Evolutionary conservation across 2,113 vertebrate genomes (phyloP), one percentile per base, ranked within the genome.

Genomic region (Aphelocoma coerulescens): DNA sequence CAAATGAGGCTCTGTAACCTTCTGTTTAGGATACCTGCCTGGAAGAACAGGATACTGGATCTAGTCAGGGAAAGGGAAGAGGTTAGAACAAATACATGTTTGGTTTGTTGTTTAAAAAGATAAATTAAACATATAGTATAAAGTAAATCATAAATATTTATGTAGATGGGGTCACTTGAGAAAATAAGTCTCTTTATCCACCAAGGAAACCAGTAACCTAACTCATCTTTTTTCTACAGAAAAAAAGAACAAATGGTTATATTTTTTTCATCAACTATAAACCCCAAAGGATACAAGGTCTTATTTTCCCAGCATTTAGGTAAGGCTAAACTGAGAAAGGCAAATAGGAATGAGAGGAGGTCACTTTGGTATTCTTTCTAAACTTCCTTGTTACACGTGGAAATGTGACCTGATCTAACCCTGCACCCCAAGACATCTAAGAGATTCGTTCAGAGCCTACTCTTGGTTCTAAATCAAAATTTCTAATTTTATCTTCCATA

Each of bases 111-210:
- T 59, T 93, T 86, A 71, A 88, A 94, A 83, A 69, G 85, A 81
- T 41, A 75, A 91, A 93, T 49, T 24, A 91, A 84, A 86, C 7
- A 55, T 27, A 66, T 6, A 30, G n/a, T 54, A 66, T 65, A 87
- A 89, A 93, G 41, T 32, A 88, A 88, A 72, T 22, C 35, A 55
- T 61, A 92, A 96, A 92, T 94, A 93, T 91, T 95, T 92, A 17
- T 35, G 32, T 49, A 41, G 65, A 52, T 35, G 41, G 26, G 6
- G 48, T 83, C 37, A 61, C 87, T 75, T 85, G 54, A 75, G 49
- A 88, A 55, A 90, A 35, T 46, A 72, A 49, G 4, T 72, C 55
- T 51, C 14, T 79, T 91, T 84, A 87, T 74, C 91, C 89, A 46
- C 16, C 10, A 65, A 81, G 32, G 26, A 78, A 93, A 94, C 79